Conservation (phyloP, 2,888 invertebrate genomes). For the Hypercompe scribonia region DNA sequence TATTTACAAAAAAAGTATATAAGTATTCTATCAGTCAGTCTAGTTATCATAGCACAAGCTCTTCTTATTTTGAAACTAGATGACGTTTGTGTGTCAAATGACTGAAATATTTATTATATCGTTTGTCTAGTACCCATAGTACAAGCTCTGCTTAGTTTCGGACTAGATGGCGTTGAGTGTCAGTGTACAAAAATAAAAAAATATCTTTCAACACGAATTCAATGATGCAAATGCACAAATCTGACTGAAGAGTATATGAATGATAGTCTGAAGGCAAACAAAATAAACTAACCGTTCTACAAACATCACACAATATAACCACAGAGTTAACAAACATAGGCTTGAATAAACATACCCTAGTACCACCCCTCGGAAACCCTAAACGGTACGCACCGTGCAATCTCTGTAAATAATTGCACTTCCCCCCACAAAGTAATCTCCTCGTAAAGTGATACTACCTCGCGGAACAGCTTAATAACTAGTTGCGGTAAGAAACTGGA, state of each 20-base stretch:
- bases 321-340: constrained; percentile 22
- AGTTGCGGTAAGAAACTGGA: constrained; percentile 33
- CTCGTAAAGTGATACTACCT: constrained; percentile 47
- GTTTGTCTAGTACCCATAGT: no score
- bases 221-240: background rate
- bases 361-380: constrained; percentile 42
- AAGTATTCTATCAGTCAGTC: no score
- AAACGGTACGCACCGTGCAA: constrained; percentile 48
- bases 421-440: constrained; percentile 49
- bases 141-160: no score
- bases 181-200: no score
- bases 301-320: background rate
- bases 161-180: no score
- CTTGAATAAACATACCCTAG: constrained; percentile 42
- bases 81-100: no score
- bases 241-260: background rate
- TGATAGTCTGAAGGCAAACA: no score
- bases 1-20: no score
- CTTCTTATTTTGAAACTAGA: no score
- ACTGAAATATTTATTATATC: no score
- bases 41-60: no score
- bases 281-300: background rate
- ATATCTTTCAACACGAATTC: background rate
- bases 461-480: constrained; percentile 40
- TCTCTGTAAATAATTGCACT: constrained; percentile 61